Evolutionary conservation across 30 jellyfish, hydroid and myxozoan genomes (phyloP).

Genomic region (Mastigias papua): DNA sequence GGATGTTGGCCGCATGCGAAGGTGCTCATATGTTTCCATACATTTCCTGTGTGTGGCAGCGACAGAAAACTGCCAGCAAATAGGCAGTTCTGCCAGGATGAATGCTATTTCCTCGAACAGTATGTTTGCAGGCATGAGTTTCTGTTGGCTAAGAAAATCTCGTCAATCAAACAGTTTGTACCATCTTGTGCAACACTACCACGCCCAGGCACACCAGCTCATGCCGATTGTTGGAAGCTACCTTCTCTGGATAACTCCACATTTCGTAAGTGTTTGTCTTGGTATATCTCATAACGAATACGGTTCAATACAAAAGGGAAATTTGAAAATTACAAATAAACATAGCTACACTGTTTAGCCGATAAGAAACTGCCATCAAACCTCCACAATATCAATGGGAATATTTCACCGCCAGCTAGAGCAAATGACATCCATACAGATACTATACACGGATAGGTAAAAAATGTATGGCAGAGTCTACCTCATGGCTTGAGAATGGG

Average conservation of each 20-base stretch:
- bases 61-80: constrained; percentile 23
- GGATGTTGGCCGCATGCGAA: constrained; percentile 94
- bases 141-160: constrained; percentile 52
- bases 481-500: too few relatives aligned
- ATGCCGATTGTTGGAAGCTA: constrained; percentile 46
- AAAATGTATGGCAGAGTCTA: too few relatives aligned
- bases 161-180: constrained; percentile 58
- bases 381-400: too few relatives aligned
- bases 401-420: too few relatives aligned
- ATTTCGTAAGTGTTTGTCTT: constrained; percentile 5
- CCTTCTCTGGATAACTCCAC: constrained; percentile 36
- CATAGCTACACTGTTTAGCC: too few relatives aligned
- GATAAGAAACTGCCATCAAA: too few relatives aligned
- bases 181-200: constrained; percentile 76
- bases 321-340: too few relatives aligned
- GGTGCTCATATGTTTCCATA: constrained; percentile 74
- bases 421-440: too few relatives aligned
- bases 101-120: constrained; percentile 64
- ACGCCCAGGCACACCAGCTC: constrained; percentile 52
- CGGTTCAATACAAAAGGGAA: too few relatives aligned
- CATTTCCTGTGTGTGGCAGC: constrained; percentile 79
- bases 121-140: constrained; percentile 71
- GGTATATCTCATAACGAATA: too few relatives aligned
- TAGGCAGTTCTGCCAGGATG: constrained; percentile 75
- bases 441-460: too few relatives aligned